A percentile compares a stretch with the other conserved stretches of the same genome.
Evolutionary conservation across 2,888 invertebrate species (phyloP).

Genomic region (Gasteruption jaculator): DNA sequence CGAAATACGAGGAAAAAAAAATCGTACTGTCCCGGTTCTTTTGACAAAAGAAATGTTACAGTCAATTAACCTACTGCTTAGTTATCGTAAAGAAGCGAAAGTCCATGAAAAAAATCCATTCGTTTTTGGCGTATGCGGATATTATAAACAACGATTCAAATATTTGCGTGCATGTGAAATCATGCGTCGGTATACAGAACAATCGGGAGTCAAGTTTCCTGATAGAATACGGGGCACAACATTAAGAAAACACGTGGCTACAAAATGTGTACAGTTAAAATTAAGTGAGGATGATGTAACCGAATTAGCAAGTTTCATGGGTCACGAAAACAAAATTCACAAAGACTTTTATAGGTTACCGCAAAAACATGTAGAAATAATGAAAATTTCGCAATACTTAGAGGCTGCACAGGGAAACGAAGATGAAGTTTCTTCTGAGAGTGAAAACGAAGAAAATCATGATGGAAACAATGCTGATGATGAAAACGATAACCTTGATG

Average conservation of each 20-base stretch:
- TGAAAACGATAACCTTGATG: no score
- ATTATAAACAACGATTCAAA: neutral
- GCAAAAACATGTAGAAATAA: neutral
- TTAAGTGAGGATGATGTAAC: neutral
- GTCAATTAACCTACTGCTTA: conserved; percentile 2
- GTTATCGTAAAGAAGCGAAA: neutral
- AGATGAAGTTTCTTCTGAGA: no score
- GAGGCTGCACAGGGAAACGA: neutral
- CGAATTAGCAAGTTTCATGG: neutral
- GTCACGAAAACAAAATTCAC: neutral
- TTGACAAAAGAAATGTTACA: conserved; percentile 10
- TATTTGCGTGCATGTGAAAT: conserved; percentile 18
- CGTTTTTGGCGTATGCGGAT: conserved; percentile 3
- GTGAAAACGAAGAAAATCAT: no score
- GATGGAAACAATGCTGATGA: no score
- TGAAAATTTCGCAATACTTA: neutral
- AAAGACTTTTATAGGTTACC: neutral
- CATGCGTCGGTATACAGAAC: conserved; percentile 18
- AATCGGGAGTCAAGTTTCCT: conserved; percentile 24
- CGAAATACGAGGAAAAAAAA: conserved; percentile 17
- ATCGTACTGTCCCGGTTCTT: conserved; percentile 17
- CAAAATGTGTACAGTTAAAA: conserved; percentile 11
- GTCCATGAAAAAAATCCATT: conserved; percentile 9
- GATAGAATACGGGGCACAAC: conserved; percentile 20
- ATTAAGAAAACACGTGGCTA: conserved; percentile 26